Evolutionary conservation across 2,888 invertebrate genomes (phyloP).

Genomic region (Nycteola revayana): DNA sequence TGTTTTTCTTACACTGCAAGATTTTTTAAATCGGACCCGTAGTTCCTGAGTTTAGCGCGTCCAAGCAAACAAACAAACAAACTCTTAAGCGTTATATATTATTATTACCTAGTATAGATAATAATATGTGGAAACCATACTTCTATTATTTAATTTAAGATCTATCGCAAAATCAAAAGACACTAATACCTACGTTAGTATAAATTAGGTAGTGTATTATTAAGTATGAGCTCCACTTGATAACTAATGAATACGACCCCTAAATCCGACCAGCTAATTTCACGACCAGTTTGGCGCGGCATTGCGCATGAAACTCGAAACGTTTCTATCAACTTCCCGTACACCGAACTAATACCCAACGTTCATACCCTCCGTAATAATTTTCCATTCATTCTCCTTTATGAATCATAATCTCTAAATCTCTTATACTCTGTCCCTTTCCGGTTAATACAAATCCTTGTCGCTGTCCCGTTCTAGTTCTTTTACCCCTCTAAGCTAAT

Average conservation of each 20-base stretch:
- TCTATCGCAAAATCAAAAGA: too few relatives aligned
- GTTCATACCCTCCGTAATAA: conserved; percentile 73
- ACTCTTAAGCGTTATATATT: too few relatives aligned
- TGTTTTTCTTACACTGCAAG: too few relatives aligned
- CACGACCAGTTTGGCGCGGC: conserved; percentile 41
- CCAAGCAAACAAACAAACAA: too few relatives aligned
- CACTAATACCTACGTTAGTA: too few relatives aligned
- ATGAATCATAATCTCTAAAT: conserved; percentile 82
- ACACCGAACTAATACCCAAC: conserved; percentile 50
- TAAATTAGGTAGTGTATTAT: too few relatives aligned
- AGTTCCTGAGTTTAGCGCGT: too few relatives aligned
- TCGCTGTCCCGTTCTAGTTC: conserved; percentile 63
- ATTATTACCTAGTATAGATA: too few relatives aligned
- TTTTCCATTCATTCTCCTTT: conserved; percentile 79
- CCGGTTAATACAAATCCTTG: conserved; percentile 39
- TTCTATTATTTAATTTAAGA: too few relatives aligned
- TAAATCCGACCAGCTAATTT: conserved; percentile 43
- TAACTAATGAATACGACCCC: conserved; percentile 30
- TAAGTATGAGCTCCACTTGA: background rate
- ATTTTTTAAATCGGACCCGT: too few relatives aligned
- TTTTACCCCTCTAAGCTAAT: conserved; percentile 81
- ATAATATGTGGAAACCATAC: too few relatives aligned
- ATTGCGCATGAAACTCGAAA: conserved; percentile 38
- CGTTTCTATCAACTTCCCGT: conserved; percentile 44
- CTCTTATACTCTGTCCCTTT: conserved; percentile 62